Percentiles rank a stretch among this genome's conserved stretches.
Conservation (phyloP, 2,113 vertebrate species). For the Amphilophus citrinellus region DNA sequence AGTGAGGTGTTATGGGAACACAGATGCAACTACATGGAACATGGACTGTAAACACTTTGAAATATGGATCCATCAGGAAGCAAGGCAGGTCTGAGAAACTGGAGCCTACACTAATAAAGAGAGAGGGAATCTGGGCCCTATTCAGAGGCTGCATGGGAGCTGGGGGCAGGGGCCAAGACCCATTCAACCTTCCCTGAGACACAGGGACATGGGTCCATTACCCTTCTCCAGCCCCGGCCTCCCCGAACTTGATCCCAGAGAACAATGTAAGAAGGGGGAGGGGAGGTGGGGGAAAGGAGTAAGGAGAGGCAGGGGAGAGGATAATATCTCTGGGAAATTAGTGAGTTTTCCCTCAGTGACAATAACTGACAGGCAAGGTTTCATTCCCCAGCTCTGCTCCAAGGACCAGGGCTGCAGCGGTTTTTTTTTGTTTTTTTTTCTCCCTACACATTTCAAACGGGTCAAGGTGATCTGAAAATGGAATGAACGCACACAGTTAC, state of each 20-base stretch:
- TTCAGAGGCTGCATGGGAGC: slow-evolving; percentile 64
- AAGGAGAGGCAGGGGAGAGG: slow-evolving; percentile 33
- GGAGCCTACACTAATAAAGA: slow-evolving; percentile 82
- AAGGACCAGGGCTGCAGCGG: neutral
- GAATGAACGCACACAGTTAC: neutral
- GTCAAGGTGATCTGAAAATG: slow-evolving; percentile 46
- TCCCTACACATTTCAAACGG: slow-evolving; percentile 7
- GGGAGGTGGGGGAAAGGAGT: slow-evolving; percentile 13
- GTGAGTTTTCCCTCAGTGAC: slow-evolving; percentile 43
- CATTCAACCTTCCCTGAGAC: slow-evolving; percentile 75
- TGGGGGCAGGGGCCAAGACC: slow-evolving; percentile 65
- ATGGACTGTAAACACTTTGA: slow-evolving; percentile 78
- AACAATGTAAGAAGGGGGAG: slow-evolving; percentile 56
- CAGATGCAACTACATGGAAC: slow-evolving; percentile 60
- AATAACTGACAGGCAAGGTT: slow-evolving; percentile 61
- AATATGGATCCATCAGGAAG: slow-evolving; percentile 77
- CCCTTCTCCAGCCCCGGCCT: slow-evolving; percentile 62
- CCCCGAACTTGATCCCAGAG: slow-evolving; percentile 62
- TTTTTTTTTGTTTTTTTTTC: neutral
- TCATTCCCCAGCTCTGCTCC: slow-evolving; percentile 52
- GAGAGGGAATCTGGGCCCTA: slow-evolving; percentile 68
- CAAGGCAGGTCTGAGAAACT: slow-evolving; percentile 81
- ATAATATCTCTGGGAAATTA: slow-evolving; percentile 74
- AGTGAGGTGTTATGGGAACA: slow-evolving; percentile 36
- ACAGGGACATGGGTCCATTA: slow-evolving; percentile 77